Percentiles rank a stretch among this genome's conserved stretches.
These are phyloP conservation scores for Pyrrhopygopsis socrates DNA, from an alignment of 2,888 invertebrate species.

Conservation along the genomic window DNA sequence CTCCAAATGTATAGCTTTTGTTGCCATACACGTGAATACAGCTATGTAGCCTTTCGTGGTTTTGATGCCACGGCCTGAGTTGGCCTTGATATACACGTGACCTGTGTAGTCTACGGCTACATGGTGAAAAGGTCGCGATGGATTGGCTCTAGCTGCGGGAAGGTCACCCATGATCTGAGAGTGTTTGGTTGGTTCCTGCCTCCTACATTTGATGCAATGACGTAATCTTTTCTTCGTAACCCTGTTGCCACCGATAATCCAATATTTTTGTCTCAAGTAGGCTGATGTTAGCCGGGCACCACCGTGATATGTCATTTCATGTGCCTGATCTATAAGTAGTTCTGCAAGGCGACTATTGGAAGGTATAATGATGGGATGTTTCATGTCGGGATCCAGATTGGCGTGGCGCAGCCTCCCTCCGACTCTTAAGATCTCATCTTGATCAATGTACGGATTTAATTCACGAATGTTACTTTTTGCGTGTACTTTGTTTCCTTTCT, in stretches of 20 bases:
- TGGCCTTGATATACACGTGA: neutral
- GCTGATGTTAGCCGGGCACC: constrained; percentile 59
- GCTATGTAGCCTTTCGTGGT: neutral
- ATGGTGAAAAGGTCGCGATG: neutral
- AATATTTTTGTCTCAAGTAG: constrained; percentile 56
- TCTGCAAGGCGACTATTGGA: neutral
- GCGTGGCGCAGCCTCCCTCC: constrained; percentile 12
- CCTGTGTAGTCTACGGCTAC: neutral
- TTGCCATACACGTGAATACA: neutral
- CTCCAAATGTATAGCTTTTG: neutral
- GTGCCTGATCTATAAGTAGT: constrained; percentile 43
- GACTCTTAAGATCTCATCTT: constrained; percentile 40
- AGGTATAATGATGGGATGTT: neutral
- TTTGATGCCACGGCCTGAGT: neutral
- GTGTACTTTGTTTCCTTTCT: neutral
- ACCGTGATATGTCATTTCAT: constrained; percentile 52
- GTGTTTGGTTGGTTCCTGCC: neutral
- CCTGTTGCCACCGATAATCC: constrained; percentile 54
- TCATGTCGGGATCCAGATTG: neutral
- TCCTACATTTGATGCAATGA: neutral
- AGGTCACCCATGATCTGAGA: constrained; percentile 67
- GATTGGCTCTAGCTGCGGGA: constrained; percentile 19
- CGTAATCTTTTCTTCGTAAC: neutral
- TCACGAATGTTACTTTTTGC: neutral
- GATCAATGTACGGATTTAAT: constrained; percentile 50